A percentile compares a stretch with the other conserved stretches of the same genome.
These are phyloP conservation scores for Dicyrtoma fusca DNA, from an alignment of 2,888 invertebrate genomes.

Conservation along the genomic window DNA sequence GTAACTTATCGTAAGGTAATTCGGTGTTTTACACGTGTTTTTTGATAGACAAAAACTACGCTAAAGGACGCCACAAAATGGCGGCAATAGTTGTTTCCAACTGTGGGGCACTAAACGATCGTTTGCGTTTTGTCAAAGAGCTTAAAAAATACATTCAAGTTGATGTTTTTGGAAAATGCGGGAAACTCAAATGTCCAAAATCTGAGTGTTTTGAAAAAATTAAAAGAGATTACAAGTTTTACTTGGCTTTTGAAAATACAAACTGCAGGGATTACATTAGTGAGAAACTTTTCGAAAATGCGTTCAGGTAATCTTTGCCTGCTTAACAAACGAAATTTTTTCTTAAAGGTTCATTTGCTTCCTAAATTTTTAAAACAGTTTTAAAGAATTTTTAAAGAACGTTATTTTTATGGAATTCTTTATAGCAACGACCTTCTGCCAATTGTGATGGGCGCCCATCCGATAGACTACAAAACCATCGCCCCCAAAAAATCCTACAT, in stretches of 20 bases:
- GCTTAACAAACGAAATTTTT: no score
- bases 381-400: no score
- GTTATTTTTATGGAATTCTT: no score
- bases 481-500: conserved; percentile 58
- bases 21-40: no score
- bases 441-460: conserved; percentile 57
- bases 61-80: no score
- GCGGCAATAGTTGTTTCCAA: conserved; percentile 56
- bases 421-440: no score
- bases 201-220: conserved; percentile 19
- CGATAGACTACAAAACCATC: conserved; percentile 57
- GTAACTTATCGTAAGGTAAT: no score
- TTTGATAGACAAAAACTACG: no score
- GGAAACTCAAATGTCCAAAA: conserved; percentile 22
- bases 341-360: no score
- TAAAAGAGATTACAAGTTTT: no score
- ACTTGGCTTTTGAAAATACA: conserved; percentile 57
- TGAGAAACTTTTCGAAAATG: conserved; percentile 57
- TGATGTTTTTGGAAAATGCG: conserved; percentile 56
- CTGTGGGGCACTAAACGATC: conserved; percentile 47
- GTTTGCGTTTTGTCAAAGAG: conserved; percentile 49
- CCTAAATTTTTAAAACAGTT: no score
- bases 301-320: no score
- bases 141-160: conserved; percentile 52
- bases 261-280: conserved; percentile 57